Conservation (phyloP, 2,797 vertebrate genomes). For the Pitangus sulphuratus region DNA sequence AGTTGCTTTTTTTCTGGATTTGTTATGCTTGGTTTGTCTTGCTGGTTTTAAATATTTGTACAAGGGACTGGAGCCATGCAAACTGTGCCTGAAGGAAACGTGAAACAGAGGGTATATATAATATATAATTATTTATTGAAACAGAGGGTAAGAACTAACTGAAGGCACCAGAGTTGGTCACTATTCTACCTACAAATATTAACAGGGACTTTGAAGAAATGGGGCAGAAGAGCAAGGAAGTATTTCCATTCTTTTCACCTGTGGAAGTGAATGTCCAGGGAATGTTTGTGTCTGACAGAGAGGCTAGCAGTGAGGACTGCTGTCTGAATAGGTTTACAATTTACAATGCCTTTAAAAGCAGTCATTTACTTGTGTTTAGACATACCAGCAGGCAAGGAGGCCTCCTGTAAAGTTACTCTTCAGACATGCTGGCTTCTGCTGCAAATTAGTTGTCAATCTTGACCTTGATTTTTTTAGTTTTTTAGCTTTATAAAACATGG, state of each 20-base stretch:
- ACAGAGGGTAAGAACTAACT: not conserved
- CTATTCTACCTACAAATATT: not conserved
- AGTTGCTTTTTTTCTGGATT: constrained; percentile 57
- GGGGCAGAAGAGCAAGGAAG: not conserved
- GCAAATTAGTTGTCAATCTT: not conserved
- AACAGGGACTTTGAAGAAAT: not conserved
- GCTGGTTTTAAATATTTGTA: constrained; percentile 64
- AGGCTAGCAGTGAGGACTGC: not conserved
- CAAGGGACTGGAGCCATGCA: constrained; percentile 46
- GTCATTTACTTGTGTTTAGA: not conserved
- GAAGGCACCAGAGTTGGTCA: not conserved
- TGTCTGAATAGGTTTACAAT: not conserved
- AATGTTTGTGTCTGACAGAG: not conserved
- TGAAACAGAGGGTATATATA: not conserved
- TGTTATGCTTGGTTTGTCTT: constrained; percentile 62
- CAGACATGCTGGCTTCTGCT: not conserved
- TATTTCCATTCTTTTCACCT: not conserved
- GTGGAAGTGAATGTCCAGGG: not conserved
- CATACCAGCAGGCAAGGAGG: not conserved
- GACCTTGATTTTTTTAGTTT: not conserved
- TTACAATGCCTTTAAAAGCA: not conserved
- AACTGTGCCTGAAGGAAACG: constrained; percentile 19
- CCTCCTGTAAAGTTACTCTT: not conserved
- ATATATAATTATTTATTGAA: too few relatives aligned
- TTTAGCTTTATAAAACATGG: not conserved